These are phyloP conservation scores for Bambusicola thoracicus DNA, from an alignment of 2,113 vertebrate species.

Conservation along the genomic window DNA sequence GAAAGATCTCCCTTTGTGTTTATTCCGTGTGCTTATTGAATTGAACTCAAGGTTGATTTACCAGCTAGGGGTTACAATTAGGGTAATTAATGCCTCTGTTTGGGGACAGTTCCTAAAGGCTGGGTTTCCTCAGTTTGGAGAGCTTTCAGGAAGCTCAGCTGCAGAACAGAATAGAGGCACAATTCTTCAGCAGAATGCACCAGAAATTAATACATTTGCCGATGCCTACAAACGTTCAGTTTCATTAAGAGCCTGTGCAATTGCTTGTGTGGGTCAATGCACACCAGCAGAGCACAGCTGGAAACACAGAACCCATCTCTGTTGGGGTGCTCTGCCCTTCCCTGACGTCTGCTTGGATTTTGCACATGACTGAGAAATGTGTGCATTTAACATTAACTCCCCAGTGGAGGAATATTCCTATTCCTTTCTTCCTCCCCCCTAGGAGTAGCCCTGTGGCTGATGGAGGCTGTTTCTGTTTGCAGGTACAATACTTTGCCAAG, in stretches of 20 bases:
- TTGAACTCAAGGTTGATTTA: neutral
- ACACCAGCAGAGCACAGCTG: neutral
- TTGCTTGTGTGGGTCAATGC: neutral
- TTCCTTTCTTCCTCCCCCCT: neutral
- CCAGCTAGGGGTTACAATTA: neutral
- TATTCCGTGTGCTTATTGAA: neutral
- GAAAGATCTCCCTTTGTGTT: neutral
- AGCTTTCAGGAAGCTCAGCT: neutral
- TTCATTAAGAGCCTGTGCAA: neutral
- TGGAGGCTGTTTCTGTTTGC: constrained; percentile 4
- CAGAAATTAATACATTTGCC: neutral
- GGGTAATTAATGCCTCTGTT: neutral
- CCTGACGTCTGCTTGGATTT: accelerated
- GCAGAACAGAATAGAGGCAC: neutral
- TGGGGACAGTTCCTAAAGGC: neutral
- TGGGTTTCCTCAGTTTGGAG: neutral
- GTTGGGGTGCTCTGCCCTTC: neutral
- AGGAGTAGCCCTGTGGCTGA: accelerated
- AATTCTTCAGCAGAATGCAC: neutral
- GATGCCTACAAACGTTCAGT: neutral
- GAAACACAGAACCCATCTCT: neutral
- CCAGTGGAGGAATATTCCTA: neutral
- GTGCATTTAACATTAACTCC: accelerated
- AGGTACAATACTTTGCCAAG: constrained; percentile 95
- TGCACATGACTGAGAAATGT: neutral